phyloP scores from a whole-genome alignment of 2,888 invertebrate species.

The Petrophora chlorosata region DNA sequence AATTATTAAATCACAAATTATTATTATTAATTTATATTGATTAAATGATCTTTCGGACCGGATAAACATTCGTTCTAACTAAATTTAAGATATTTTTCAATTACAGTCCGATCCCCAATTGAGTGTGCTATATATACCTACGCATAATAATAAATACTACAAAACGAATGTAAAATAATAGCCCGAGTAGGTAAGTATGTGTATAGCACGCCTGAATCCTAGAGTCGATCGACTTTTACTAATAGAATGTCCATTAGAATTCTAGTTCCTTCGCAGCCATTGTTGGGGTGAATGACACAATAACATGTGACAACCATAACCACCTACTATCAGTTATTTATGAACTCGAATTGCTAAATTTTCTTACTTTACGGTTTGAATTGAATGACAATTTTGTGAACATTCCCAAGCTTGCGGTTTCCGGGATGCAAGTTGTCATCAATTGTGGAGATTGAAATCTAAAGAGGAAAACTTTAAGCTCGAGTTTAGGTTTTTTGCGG shows the following conservation, averaged over 20 bases:
- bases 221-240: background rate
- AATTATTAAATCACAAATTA: too few species aligned
- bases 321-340: slow-evolving; percentile 35
- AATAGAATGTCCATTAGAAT: slow-evolving; percentile 10
- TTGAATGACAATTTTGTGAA: slow-evolving; percentile 15
- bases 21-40: too few species aligned
- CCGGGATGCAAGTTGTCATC: slow-evolving; percentile 44
- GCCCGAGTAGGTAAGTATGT: too few species aligned
- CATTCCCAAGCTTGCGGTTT: slow-evolving; percentile 33
- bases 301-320: slow-evolving; percentile 42
- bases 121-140: too few species aligned
- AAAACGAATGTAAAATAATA: too few species aligned
- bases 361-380: slow-evolving; percentile 47
- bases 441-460: slow-evolving; percentile 43
- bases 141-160: too few species aligned
- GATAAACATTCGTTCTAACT: too few species aligned
- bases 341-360: slow-evolving; percentile 42
- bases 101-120: too few species aligned
- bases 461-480: slow-evolving; percentile 35
- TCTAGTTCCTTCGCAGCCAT: background rate
- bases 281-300: slow-evolving; percentile 42
- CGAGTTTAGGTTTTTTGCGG: slow-evolving; percentile 16
- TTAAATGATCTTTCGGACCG: too few species aligned
- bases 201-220: too few species aligned
- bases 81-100: too few species aligned